Evolutionary conservation across 2,797 vertebrate species (phyloP), one percentile per base, ranked within the genome.

Genomic region (Rhinella marina): DNA sequence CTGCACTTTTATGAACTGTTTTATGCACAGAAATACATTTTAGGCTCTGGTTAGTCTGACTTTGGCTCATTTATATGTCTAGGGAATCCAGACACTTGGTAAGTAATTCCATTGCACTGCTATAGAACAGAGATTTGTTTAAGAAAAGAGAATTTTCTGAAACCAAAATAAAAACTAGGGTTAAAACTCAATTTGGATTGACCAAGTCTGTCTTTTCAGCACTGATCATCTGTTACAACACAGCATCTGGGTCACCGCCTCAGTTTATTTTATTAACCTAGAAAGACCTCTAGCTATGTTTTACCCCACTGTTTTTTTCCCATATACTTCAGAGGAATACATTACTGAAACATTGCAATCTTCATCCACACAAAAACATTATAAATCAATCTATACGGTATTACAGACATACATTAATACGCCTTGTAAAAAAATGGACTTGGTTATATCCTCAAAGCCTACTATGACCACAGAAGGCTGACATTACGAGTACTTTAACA

Each of bases 121-220:
- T 81, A 57, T 14, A 88, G 13, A 75, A 79, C 62, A 75, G 25
- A 27, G 21, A 88, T 85, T 85, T 85, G 14, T 88, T 79, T 73
- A 75, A 59, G 16, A 48, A 52, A 75, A 48, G 21, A 27, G 32
- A 17, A 57, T 54, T 87, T 77, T 87, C 77, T 78, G n/a, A 75
- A 82, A 77, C 32, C 25, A 50, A 82, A 78, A 84, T 12, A 79
- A 72, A 70, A 88, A 84, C 12, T 23, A 23, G 79, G 64, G 76
- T 25, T 84, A 23, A 72, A 87, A 88, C 48, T 32, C 21, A 73
- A 84, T 88, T 88, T 84, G 52, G 14, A 88, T 84, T 88, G 87
- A 88, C 52, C 32, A 32, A 2, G 73, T 29, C 62, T 78, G 62
- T 79, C 21, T 80, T 57, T 79, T 57, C n/a, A 25, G 41, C 23